Base-by-base conservation (phyloP, 1,140 invertebrate species). In the Aphidius gifuensis region DNA sequence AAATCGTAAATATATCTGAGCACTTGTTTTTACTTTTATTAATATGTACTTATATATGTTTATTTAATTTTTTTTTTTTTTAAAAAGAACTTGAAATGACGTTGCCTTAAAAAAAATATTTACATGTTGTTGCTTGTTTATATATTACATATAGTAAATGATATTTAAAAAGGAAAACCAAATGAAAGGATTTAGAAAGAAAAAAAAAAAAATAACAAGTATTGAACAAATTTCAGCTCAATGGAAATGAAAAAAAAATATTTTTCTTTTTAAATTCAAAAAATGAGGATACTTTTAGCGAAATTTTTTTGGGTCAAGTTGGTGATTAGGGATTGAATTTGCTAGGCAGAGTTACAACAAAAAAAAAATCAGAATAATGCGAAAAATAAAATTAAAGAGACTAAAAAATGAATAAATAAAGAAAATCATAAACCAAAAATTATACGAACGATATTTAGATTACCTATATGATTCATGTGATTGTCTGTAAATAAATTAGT, bases 181-280 rank as follows among this genome's bases (percentile, higher is more conserved):
- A 23, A 54, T 42, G 9, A 55, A 40, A 55, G 5, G 46, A 49
- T 16, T 23, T 16, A n/a, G n/a, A n/a, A n/a, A n/a, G n/a, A n/a
- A n/a, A 59, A 59, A 11, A 49, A 23, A 23, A 23, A 23, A 23
- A 23, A 23, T 23, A 23, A 23, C 3, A 57, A 69, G 62, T 73
- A 81, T 81, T 80, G 79, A 80, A 81, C 79, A 80, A 77, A 78
- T 80, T 80, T 79, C 77, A 78, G 78, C 75, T 80, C 78, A 69
- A 73, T 59, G 57, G 66, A 23, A 68, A 62, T 59, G 59, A 65
- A 64, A 64, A 11, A 48, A 16, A 58, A 11, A 56, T 60, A 60
- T 53, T 44, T 58, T 38, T 39, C 1, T 53, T 5, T 6, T 32
- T n/a, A n/a, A n/a, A 38, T 53, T 53, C 40, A 39, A 23, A 43